Evolutionary conservation across 2,888 invertebrate genomes (phyloP), one percentile per base, ranked within the genome.

Genomic region (Lepidocyrtinus sp.): DNA sequence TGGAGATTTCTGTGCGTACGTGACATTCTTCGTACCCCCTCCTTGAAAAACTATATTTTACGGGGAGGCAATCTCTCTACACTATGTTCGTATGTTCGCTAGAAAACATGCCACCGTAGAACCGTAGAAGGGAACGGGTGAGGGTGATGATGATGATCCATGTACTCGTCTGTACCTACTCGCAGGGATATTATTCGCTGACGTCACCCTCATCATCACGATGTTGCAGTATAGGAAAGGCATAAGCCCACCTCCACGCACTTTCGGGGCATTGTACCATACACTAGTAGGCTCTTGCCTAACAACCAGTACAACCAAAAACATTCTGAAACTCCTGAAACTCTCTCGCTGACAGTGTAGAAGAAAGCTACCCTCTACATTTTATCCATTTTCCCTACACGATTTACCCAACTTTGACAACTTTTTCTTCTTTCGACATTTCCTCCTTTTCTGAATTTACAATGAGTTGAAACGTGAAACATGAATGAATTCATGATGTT

Each of bases 201-300:
- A 81, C 75, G 81, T 81, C 81, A 81, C 75, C 62, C 71, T 73
- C 64, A n/a, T 61, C 45, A 25, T 73, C 62, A 17, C 27, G 7
- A 61, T 24, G 46, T 65, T 75, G 63, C 64, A 24, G 50, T 75
- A 17, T 25, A 55, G 50, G 25, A 46, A 17, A 65, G 45, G 27
- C 59, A 67, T 2, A 21, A n/a, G 27, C n/a, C 81, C 81, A 81
- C 81, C 81, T 81, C 81, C 81, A 81, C 81, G 81, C 81, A 81
- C 81, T 75, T 81, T 81, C 80, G 63, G 81, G 81, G 75, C 75
- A 81, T 81, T 81, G 81, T 81, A 81, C 81, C 72, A 75, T 70
- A 17, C 55, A 55, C n/a, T 9, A 55, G n/a, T 55, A n/a, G 9
- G 55, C 59, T 59, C 59, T 59, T 9, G 59, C 59, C 59, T 59